Conservation (phyloP, 2,888 invertebrate species). For the Heliothis peltigera region DNA sequence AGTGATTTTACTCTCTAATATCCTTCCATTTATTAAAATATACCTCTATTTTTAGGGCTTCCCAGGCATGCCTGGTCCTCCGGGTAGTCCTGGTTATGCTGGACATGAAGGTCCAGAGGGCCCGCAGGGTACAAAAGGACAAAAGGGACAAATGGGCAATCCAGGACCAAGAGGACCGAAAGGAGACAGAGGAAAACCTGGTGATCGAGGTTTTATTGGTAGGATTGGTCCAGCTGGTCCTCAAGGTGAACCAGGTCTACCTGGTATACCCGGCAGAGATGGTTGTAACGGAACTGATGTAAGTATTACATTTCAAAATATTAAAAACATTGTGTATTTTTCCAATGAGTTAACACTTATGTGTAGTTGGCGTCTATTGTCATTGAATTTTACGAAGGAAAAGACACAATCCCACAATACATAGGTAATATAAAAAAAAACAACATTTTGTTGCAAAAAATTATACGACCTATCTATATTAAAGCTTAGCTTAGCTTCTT, state of each 20-base stretch:
- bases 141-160: constrained; percentile 96
- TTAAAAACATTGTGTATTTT: too few relatives aligned
- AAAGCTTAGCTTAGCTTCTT: too few relatives aligned
- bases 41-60: constrained; percentile 89
- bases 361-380: too few relatives aligned
- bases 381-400: too few relatives aligned
- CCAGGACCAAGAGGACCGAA: constrained; percentile 95
- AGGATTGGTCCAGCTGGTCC: constrained; percentile 88
- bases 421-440: too few relatives aligned
- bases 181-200: constrained; percentile 96
- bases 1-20: background rate
- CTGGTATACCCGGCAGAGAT: constrained; percentile 96
- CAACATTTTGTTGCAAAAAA: too few relatives aligned
- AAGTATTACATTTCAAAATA: constrained; percentile 75
- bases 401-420: too few relatives aligned
- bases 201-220: constrained; percentile 95
- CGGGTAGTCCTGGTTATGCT: constrained; percentile 93
- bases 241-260: constrained; percentile 92
- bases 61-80: constrained; percentile 92
- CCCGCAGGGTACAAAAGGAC: constrained; percentile 96
- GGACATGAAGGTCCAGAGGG: constrained; percentile 96
- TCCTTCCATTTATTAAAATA: constrained; percentile 1
- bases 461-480: too few relatives aligned
- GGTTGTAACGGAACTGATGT: constrained; percentile 99
- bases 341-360: too few relatives aligned